phyloP scores from a whole-genome alignment of 37 sponge, comb jelly and placozoan genomes.

The Agelas oroides region DNA sequence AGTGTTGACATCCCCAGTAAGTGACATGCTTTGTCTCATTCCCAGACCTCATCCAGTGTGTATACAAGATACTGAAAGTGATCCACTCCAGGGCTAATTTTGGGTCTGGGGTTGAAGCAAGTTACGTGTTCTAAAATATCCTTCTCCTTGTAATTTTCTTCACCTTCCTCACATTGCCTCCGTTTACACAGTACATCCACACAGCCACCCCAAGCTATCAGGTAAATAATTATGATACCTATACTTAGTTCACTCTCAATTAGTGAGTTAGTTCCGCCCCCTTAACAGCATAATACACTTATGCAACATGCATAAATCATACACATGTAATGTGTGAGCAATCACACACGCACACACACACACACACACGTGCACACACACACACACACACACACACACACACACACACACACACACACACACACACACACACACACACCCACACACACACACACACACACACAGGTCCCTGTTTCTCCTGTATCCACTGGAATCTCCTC shows the following conservation, averaged over 20 bases:
- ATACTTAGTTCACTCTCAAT: not conserved
- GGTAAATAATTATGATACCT: too few relatives aligned
- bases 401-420: too few relatives aligned
- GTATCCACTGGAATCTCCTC: not conserved
- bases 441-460: not conserved
- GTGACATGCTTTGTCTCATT: too few relatives aligned
- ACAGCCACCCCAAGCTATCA: conserved; percentile 23
- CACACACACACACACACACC: not conserved
- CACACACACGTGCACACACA: not conserved
- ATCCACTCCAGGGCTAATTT: not conserved
- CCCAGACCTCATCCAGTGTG: too few relatives aligned
- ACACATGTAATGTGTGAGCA: too few relatives aligned
- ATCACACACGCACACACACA: not conserved
- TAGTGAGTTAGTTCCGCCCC: not conserved
- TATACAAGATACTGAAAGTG: too few relatives aligned
- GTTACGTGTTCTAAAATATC: too few relatives aligned
- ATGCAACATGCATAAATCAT: not conserved
- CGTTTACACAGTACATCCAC: conserved; percentile 4
- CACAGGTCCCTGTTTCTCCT: conserved; percentile 36
- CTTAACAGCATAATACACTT: not conserved
- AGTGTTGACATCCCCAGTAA: conserved; percentile 8
- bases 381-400: not conserved
- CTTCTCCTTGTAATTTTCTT: too few relatives aligned
- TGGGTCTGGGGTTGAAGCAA: too few relatives aligned
- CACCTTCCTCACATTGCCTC: not conserved